A percentile compares a stretch with the other conserved stretches of the same genome.
phyloP scores from a whole-genome alignment of 1,140 invertebrate genomes.

The Magallana angulata region DNA sequence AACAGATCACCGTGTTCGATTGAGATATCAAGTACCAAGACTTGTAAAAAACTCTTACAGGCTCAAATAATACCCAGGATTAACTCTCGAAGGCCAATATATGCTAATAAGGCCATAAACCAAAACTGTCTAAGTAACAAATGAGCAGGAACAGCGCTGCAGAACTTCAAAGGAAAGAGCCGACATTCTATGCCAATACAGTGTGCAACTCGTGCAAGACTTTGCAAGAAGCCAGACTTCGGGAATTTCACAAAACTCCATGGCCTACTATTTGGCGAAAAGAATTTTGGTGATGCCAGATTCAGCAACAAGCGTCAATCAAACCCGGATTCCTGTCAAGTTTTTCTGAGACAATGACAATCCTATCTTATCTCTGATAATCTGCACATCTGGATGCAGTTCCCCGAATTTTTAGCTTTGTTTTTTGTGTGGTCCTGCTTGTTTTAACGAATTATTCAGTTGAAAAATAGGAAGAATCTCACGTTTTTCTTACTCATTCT shows the following conservation, averaged over 20 bases:
- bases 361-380: not conserved
- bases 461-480: too few relatives aligned
- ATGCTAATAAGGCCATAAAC: conserved; percentile 29
- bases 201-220: not conserved
- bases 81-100: conserved; percentile 18
- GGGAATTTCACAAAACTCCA: not conserved
- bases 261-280: conserved; percentile 9
- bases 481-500: too few relatives aligned
- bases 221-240: not conserved
- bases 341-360: not conserved
- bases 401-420: not conserved
- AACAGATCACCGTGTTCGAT: conserved; percentile 17
- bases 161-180: conserved; percentile 21
- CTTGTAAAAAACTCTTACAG: not conserved
- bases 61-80: conserved; percentile 17
- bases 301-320: conserved; percentile 32
- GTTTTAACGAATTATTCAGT: not conserved
- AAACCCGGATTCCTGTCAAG: conserved; percentile 19
- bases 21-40: conserved; percentile 24
- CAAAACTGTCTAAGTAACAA: conserved; percentile 21
- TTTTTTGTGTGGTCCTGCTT: conserved; percentile 27
- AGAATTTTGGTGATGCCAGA: conserved; percentile 5
- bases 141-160: not conserved
- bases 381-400: conserved; percentile 29
- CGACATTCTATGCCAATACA: not conserved